Conservation (phyloP, 1,140 invertebrate genomes). For the Scaptomyza pallida region DNA sequence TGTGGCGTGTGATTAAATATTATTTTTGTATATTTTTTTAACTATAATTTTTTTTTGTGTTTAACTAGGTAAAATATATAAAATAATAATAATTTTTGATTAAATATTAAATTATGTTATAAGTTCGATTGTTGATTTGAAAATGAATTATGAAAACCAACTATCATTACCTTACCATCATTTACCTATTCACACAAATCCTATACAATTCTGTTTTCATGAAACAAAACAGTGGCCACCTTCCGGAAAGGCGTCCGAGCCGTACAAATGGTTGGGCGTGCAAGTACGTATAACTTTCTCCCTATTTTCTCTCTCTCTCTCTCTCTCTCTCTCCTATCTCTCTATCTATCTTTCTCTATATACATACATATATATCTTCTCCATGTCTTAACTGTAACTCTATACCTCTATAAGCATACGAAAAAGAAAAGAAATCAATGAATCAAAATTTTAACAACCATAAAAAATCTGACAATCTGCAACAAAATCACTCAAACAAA, state of each 20-base stretch:
- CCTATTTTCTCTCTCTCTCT: constrained; percentile 54
- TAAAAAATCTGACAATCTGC: constrained; percentile 19
- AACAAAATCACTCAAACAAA: constrained; percentile 21
- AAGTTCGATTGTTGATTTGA: constrained; percentile 37
- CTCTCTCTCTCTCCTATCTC: constrained; percentile 61
- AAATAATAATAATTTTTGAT: constrained; percentile 46
- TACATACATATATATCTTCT: constrained; percentile 36
- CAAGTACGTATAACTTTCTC: constrained; percentile 93
- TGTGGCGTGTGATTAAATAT: constrained; percentile 59
- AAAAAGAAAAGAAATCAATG: constrained; percentile 55
- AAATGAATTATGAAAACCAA: constrained; percentile 55
- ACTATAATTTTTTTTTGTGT: too few relatives aligned
- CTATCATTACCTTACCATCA: constrained; percentile 80
- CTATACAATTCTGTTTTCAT: constrained; percentile 84
- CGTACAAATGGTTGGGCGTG: constrained; percentile 98
- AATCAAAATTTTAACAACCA: constrained; percentile 31
- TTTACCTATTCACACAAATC: constrained; percentile 84
- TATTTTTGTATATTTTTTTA: constrained; percentile 22
- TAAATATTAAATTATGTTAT: constrained; percentile 40
- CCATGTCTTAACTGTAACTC: constrained; percentile 44
- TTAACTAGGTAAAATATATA: constrained; percentile 35
- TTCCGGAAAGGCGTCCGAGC: constrained; percentile 99
- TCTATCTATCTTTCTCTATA: constrained; percentile 55
- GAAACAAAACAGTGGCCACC: constrained; percentile 93
- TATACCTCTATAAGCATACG: constrained; percentile 69